Evolutionary conservation across 2,797 vertebrate species (phyloP), one percentile per base, ranked within the genome.

Genomic region (Chlorospingus flavigularis): DNA sequence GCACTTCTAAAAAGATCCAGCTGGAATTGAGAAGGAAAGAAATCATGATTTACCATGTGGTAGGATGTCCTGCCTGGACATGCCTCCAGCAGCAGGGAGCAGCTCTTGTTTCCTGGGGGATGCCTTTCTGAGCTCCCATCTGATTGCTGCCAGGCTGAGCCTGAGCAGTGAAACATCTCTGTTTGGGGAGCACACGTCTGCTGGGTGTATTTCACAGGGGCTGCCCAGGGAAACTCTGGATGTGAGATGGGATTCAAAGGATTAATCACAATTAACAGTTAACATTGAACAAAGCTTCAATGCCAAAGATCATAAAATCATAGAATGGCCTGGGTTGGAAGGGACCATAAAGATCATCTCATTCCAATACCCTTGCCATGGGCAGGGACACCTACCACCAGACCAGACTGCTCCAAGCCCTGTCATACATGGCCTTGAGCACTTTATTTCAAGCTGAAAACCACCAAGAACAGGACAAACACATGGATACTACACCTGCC

Each of bases 41-140:
- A 1, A 6, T 18, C 9, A n/a, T 0, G 0, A n/a, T 45, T 78
- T 61, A 26, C 43, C 43, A 33, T 2, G 1, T 42, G 39, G 37
- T 26, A 35, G n/a, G 28, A 12, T 54, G 25, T 79, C 55, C 83
- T 1, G 1, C 16, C 35, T 68, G 5, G 6, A 17, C 13, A 20
- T 51, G 24, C 28, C 23, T 82, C 26, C 43, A 39, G 7, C 13
- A 45, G 50, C 19, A 39, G 25, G 26, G 39, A 45, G 42, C 28
- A 73, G 58, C 72, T 82, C 60, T 72, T 40, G 6, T 71, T 92
- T 55, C 70, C 48, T 13, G 4, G 4, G 65, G 60, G 35, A 45
- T 53, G 23, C 0, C 0, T 75, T 67, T 79, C 83, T 26, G 71
- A 78, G 19, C 26, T 53, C 60, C 28, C 58, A 53, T 51, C 54